Evolutionary conservation across 2,888 invertebrate genomes (phyloP).

Genomic region (Azorinus chamasolen): DNA sequence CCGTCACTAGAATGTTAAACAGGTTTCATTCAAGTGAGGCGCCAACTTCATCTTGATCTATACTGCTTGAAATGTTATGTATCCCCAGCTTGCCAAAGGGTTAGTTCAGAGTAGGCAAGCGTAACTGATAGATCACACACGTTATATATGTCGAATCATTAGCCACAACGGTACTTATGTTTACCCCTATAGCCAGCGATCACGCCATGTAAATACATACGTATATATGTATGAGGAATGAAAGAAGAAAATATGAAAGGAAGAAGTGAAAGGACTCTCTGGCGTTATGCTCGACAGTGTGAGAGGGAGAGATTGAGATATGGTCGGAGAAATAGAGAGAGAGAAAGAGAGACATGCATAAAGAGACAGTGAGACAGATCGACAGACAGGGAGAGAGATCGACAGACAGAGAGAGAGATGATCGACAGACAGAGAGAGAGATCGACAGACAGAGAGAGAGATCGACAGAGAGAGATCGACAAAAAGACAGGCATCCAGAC

Average conservation of each 20-base stretch:
- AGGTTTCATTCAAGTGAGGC: too few species aligned
- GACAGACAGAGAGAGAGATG: neutral
- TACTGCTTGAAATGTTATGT: too few species aligned
- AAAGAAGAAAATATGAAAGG: neutral
- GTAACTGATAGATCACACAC: too few species aligned
- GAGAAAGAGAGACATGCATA: neutral
- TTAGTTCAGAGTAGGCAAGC: too few species aligned
- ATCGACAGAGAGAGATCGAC: neutral
- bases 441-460: neutral
- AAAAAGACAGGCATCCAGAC: conserved; percentile 1
- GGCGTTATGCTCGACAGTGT: neutral
- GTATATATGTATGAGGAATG: too few species aligned
- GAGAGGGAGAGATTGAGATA: neutral
- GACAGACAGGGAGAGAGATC: neutral
- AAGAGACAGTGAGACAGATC: neutral
- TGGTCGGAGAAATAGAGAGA: neutral
- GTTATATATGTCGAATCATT: too few species aligned
- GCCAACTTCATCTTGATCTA: too few species aligned
- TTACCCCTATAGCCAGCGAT: too few species aligned
- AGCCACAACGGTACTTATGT: too few species aligned
- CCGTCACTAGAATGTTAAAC: too few species aligned
- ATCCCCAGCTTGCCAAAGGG: too few species aligned
- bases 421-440: neutral
- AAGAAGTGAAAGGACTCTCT: neutral
- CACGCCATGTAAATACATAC: too few species aligned